These are phyloP conservation scores for Halesus radiatus DNA, from an alignment of 1,140 invertebrate species.

Conservation along the genomic window DNA sequence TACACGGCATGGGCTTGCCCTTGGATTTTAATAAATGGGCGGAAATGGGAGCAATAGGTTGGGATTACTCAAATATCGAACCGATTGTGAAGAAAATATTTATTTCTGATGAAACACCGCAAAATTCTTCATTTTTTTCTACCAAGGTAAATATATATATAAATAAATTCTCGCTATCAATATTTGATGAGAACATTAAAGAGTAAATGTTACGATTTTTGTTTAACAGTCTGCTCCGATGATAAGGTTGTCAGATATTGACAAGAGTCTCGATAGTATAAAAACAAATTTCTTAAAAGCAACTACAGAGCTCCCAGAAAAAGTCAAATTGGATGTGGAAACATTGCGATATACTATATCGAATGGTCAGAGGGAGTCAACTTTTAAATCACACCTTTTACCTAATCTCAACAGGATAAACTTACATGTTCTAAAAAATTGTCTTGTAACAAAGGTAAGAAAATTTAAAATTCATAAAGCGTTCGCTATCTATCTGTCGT, in stretches of 20 bases:
- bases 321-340: slow-evolving; percentile 53
- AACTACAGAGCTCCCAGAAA: slow-evolving; percentile 61
- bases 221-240: slow-evolving; percentile 10
- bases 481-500: no score
- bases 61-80: slow-evolving; percentile 64
- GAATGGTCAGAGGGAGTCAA: slow-evolving; percentile 79
- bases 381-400: slow-evolving; percentile 77
- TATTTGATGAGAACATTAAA: background rate
- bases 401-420: slow-evolving; percentile 77
- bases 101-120: background rate
- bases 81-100: slow-evolving; percentile 39
- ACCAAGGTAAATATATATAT: background rate
- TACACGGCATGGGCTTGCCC: slow-evolving; percentile 75
- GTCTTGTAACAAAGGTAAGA: slow-evolving; percentile 68
- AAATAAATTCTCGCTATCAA: background rate
- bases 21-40: slow-evolving; percentile 75
- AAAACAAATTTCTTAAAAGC: slow-evolving; percentile 67
- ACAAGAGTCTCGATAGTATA: slow-evolving; percentile 59
- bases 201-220: background rate
- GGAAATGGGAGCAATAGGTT: slow-evolving; percentile 67
- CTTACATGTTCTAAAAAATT: slow-evolving; percentile 78
- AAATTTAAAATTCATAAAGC: background rate
- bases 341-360: slow-evolving; percentile 62
- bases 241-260: slow-evolving; percentile 42
- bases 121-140: background rate